A percentile compares a stretch with the other conserved stretches of the same genome.
phyloP scores from a whole-genome alignment of 2,888 invertebrate genomes.

The Oxystoma pomonae region DNA sequence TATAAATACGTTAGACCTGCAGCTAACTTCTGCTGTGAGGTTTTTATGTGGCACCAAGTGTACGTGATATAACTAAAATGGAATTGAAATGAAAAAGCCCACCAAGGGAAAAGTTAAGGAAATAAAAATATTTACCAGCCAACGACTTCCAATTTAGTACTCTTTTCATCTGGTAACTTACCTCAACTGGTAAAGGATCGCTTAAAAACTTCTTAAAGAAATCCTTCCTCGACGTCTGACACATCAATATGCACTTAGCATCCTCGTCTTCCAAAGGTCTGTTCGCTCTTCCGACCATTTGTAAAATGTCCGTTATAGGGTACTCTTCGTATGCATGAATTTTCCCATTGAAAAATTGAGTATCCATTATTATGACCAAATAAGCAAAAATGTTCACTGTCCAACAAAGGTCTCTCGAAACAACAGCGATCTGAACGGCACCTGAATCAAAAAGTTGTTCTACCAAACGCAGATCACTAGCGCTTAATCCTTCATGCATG shows the following conservation, averaged over 20 bases:
- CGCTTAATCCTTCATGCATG: constrained; percentile 89
- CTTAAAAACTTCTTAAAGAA: constrained; percentile 98
- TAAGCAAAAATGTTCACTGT: constrained; percentile 86
- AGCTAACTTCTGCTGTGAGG: no score
- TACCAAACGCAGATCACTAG: constrained; percentile 82
- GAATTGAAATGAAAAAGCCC: neutral
- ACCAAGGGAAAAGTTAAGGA: neutral
- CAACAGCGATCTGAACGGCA: constrained; percentile 89
- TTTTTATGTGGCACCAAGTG: no score
- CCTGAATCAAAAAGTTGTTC: constrained; percentile 92
- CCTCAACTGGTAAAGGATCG: constrained; percentile 95
- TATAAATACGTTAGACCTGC: no score
- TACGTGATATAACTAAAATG: no score
- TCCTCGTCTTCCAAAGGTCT: constrained; percentile 88
- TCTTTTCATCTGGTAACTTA: constrained; percentile 51
- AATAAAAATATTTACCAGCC: neutral
- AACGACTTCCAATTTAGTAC: no score
- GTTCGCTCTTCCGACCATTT: constrained; percentile 97
- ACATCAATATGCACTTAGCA: constrained; percentile 93
- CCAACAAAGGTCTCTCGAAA: constrained; percentile 90
- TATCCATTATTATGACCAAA: constrained; percentile 96
- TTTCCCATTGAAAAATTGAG: constrained; percentile 86
- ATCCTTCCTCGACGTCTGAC: constrained; percentile 96
- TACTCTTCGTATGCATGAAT: constrained; percentile 92
- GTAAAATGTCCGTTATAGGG: constrained; percentile 93